phyloP scores from a whole-genome alignment of 2,113 vertebrate species.

The Microtus oregoni region DNA sequence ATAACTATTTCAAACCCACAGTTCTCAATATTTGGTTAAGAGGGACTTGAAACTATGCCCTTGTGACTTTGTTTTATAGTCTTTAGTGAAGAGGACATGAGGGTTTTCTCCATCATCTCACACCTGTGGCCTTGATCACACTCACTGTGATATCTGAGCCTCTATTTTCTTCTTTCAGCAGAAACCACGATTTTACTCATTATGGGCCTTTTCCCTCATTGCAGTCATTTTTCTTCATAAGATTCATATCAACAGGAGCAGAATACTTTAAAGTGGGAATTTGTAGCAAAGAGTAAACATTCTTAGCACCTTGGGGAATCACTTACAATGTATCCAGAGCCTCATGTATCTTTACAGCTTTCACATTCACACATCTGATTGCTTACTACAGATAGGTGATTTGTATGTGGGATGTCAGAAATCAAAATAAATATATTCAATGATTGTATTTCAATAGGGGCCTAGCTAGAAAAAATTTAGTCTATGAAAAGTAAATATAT shows the following conservation, averaged over 20 bases:
- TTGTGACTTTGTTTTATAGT: background rate
- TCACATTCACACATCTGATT: background rate
- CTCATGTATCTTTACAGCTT: background rate
- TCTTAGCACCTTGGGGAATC: background rate
- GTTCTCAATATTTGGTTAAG: background rate
- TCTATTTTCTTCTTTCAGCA: background rate
- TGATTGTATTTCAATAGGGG: background rate
- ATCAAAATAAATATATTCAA: background rate
- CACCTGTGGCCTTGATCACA: background rate
- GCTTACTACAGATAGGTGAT: background rate
- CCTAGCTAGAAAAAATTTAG: background rate
- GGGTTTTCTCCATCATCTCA: background rate
- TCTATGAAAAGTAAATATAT: background rate
- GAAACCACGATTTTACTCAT: background rate
- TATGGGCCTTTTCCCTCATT: background rate
- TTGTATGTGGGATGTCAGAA: background rate
- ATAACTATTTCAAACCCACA: background rate
- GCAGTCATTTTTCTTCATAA: background rate
- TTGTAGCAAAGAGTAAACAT: conserved; percentile 41
- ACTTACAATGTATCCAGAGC: background rate
- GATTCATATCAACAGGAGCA: background rate
- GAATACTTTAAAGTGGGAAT: conserved; percentile 11
- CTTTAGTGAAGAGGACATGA: background rate
- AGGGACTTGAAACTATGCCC: background rate
- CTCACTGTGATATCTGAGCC: background rate